phyloP scores from a whole-genome alignment of 1,140 invertebrate genomes.

The Proctacanthus coquilletti region DNA sequence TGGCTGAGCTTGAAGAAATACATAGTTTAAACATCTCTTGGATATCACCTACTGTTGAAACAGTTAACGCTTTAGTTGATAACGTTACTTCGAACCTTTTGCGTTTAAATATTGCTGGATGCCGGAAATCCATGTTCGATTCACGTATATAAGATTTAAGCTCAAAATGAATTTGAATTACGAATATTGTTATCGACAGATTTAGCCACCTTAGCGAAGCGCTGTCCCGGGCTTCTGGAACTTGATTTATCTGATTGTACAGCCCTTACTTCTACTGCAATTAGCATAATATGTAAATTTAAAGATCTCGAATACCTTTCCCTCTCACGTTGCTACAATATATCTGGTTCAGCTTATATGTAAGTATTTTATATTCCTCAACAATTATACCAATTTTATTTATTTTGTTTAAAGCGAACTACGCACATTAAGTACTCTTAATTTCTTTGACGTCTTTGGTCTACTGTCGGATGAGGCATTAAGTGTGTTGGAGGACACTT shows the following conservation, averaged over 20 bases:
- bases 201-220: conserved; percentile 42
- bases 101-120: conserved; percentile 67
- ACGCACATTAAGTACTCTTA: conserved; percentile 36
- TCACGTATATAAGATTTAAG: conserved; percentile 35
- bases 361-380: conserved; percentile 27
- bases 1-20: conserved; percentile 43
- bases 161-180: not conserved
- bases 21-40: conserved; percentile 65
- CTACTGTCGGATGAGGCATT: conserved; percentile 45
- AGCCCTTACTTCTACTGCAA: conserved; percentile 41
- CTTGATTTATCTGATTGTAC: conserved; percentile 76
- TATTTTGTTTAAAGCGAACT: conserved; percentile 33
- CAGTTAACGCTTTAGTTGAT: conserved; percentile 43
- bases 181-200: conserved; percentile 40
- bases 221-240: conserved; percentile 58
- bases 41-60: conserved; percentile 48
- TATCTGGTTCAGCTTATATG: conserved; percentile 44
- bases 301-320: conserved; percentile 62
- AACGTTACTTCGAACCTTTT: conserved; percentile 45
- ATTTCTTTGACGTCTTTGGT: conserved; percentile 62
- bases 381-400: not conserved
- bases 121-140: conserved; percentile 55
- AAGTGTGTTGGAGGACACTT: conserved; percentile 32
- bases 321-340: conserved; percentile 67
- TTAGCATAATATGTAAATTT: conserved; percentile 46